phyloP scores from a whole-genome alignment of 2,113 vertebrate genomes.

The Neogale vison region DNA sequence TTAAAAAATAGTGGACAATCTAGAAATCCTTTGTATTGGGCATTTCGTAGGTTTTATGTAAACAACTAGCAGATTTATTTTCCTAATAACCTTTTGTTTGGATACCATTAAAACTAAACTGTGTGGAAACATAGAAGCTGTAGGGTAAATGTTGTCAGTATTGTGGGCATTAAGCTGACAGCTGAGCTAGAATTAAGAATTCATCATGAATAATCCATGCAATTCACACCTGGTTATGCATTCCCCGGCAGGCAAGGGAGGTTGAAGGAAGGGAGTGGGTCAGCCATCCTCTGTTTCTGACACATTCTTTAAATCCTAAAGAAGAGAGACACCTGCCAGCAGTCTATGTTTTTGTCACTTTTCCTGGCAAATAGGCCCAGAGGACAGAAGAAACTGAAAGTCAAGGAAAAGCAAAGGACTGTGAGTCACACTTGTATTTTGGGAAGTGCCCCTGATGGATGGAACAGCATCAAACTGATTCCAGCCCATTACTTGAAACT shows the following conservation, averaged over 20 bases:
- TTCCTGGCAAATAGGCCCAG: constrained; percentile 45
- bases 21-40: constrained; percentile 16
- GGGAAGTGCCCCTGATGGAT: constrained; percentile 44
- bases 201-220: neutral
- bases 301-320: constrained; percentile 60
- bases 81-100: constrained; percentile 46
- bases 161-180: neutral
- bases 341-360: constrained; percentile 58
- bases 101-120: constrained; percentile 49
- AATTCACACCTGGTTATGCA: neutral
- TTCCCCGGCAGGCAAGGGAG: neutral
- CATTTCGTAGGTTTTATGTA: neutral
- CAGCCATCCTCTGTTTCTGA: constrained; percentile 25
- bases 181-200: neutral
- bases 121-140: neutral
- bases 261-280: neutral
- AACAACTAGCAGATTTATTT: neutral
- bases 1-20: neutral
- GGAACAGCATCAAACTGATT: neutral
- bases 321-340: constrained; percentile 59
- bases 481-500: neutral
- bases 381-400: constrained; percentile 48
- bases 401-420: constrained; percentile 54
- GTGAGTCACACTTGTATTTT: constrained; percentile 41
- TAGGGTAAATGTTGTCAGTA: neutral